A percentile compares a stretch with the other conserved stretches of the same genome.
phyloP scores from a whole-genome alignment of 2,888 invertebrate genomes.

The Spisula subtruncata region DNA sequence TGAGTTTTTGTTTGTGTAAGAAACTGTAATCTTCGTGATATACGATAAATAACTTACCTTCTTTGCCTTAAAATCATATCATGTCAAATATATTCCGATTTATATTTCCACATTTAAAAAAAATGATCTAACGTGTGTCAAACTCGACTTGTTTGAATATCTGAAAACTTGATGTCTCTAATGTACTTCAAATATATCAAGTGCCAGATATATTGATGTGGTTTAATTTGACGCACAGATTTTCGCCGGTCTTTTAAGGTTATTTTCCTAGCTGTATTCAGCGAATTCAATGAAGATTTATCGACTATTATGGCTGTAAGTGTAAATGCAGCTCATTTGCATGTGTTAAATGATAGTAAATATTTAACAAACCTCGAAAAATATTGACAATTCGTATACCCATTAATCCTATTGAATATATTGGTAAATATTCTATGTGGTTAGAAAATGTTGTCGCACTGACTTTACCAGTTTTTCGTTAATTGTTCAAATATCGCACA shows the following conservation, averaged over 20 bases:
- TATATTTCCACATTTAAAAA: conserved; percentile 5
- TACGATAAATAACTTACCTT: conserved; percentile 39
- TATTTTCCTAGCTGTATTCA: conserved; percentile 19
- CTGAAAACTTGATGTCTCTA: conserved; percentile 1
- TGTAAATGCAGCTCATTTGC: conserved; percentile 38
- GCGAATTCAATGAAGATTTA: not conserved
- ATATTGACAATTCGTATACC: conserved; percentile 65
- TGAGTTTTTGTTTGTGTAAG: conserved; percentile 30
- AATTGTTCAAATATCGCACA: conserved; percentile 63
- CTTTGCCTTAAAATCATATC: conserved; percentile 35
- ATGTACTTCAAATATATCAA: not conserved
- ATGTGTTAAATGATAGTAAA: conserved; percentile 54
- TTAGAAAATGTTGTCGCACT: conserved; percentile 42
- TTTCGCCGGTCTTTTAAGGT: not conserved
- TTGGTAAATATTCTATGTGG: conserved; percentile 44
- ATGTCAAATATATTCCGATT: not conserved
- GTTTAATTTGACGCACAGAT: conserved; percentile 7
- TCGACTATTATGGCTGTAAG: conserved; percentile 1
- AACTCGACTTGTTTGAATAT: not conserved
- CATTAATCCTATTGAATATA: conserved; percentile 55
- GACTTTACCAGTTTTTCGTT: conserved; percentile 31
- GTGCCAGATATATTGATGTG: not conserved
- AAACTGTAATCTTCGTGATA: conserved; percentile 23
- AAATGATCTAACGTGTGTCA: conserved; percentile 25
- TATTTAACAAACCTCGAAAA: conserved; percentile 52